Evolutionary conservation across 2,888 invertebrate species (phyloP).

Genomic region (Trachelus troglodyta): DNA sequence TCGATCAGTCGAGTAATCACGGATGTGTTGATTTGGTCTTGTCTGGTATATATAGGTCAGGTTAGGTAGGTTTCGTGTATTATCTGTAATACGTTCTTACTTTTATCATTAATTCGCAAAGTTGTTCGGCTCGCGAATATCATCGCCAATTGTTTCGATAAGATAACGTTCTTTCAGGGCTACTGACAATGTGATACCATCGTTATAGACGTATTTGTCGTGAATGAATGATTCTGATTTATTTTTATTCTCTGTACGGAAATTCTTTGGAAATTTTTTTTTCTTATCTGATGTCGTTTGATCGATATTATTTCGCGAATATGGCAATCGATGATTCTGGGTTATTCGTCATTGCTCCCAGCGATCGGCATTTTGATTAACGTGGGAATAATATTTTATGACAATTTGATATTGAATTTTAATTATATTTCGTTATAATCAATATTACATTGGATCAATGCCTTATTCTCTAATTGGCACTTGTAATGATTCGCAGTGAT

Average conservation of each 20-base stretch:
- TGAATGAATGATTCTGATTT: not conserved
- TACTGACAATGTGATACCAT: not conserved
- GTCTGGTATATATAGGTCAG: not conserved
- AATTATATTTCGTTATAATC: not conserved
- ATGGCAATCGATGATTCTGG: not conserved
- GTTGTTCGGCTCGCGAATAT: not conserved
- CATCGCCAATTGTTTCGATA: not conserved
- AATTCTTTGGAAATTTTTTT: not conserved
- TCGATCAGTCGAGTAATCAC: not conserved
- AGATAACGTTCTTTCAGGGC: not conserved
- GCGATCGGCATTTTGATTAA: too few species aligned
- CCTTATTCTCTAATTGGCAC: not conserved
- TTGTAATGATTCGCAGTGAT: not conserved
- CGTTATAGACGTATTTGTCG: not conserved
- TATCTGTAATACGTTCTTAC: too few species aligned
- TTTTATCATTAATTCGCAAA: not conserved
- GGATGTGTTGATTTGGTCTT: not conserved
- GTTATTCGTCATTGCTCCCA: not conserved
- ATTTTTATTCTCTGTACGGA: not conserved
- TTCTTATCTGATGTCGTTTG: not conserved
- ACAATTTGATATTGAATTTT: not conserved
- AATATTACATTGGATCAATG: not conserved
- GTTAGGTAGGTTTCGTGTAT: not conserved
- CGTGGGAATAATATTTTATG: not conserved
- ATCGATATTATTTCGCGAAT: not conserved